These are phyloP conservation scores for Rhopalosiphum nymphaeae DNA, from an alignment of 2,888 invertebrate species.

Conservation along the genomic window DNA sequence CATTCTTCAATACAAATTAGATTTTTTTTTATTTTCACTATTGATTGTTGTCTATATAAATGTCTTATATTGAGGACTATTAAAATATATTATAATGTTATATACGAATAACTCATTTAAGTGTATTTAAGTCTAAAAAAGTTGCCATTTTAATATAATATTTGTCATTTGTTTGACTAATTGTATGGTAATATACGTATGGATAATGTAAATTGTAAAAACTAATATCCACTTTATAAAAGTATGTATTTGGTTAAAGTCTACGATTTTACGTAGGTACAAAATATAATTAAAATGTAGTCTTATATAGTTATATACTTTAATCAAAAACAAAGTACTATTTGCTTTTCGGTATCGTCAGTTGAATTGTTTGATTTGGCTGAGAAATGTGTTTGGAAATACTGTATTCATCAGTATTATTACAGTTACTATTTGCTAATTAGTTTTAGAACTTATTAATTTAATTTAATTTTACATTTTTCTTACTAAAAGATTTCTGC, in stretches of 20 bases:
- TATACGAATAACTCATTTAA: background rate
- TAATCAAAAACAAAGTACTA: background rate
- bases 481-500: constrained; percentile 7
- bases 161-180: background rate
- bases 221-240: background rate
- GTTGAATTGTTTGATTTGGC: background rate
- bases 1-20: constrained; percentile 1
- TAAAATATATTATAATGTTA: background rate
- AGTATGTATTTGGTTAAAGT: background rate
- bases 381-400: background rate
- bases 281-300: background rate
- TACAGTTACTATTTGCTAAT: constrained; percentile 24
- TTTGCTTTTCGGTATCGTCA: background rate
- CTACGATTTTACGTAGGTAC: background rate
- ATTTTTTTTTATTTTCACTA: background rate
- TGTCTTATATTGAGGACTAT: background rate
- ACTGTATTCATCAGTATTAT: background rate
- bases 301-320: background rate
- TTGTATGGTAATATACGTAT: background rate
- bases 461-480: background rate
- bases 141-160: background rate
- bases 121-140: background rate
- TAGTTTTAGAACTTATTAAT: background rate
- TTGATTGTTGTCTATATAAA: background rate
- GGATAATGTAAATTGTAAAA: background rate